These are phyloP conservation scores for Cavia aperea DNA, from an alignment of 2,113 vertebrate genomes.

Conservation along the genomic window DNA sequence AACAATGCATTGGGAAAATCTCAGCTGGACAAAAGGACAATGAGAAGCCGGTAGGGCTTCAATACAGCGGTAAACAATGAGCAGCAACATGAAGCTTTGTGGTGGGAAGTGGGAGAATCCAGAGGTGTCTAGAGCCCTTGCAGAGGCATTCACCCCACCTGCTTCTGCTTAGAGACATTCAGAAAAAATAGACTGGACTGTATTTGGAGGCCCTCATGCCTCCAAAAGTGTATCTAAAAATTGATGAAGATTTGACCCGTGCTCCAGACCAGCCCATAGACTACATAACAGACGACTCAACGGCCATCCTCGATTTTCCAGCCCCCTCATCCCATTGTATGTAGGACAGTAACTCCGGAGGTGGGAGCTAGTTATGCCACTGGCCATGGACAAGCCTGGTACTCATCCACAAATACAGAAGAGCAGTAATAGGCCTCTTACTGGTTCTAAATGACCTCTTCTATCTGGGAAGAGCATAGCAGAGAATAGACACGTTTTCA, in stretches of 20 bases:
- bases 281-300: background rate
- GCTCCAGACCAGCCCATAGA: background rate
- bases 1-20: background rate
- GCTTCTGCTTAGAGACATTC: background rate
- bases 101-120: background rate
- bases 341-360: background rate
- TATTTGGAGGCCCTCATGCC: background rate
- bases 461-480: background rate
- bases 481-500: background rate
- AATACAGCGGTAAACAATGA: background rate
- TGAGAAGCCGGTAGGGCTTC: background rate
- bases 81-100: background rate
- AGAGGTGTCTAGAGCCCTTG: background rate
- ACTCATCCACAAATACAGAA: background rate
- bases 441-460: background rate
- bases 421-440: background rate
- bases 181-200: background rate
- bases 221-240: background rate
- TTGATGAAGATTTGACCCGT: background rate
- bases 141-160: background rate
- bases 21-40: background rate
- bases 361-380: background rate
- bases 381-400: background rate
- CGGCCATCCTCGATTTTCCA: background rate
- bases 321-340: background rate